Percentiles rank a stretch among this genome's conserved stretches.
Conservation (phyloP, 2,888 invertebrate species). For the Lepas anatifera region DNA sequence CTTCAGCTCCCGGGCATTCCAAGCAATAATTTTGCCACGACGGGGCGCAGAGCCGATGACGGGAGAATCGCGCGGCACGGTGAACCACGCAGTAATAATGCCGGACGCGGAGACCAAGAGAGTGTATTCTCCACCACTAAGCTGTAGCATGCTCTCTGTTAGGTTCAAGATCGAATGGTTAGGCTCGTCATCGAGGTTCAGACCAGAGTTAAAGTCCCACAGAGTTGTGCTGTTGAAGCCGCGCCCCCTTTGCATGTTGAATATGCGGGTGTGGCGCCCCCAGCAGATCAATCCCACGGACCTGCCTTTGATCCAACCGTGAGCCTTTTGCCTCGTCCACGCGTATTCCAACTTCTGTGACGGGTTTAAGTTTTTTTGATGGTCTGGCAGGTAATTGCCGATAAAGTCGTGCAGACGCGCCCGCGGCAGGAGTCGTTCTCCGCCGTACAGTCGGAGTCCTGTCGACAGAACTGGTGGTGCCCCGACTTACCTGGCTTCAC, state of each 20-base stretch:
- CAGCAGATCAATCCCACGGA: background rate
- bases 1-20: too few species aligned
- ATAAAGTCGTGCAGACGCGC: background rate
- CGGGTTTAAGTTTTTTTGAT: background rate
- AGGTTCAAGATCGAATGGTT: background rate
- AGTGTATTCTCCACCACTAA: too few species aligned
- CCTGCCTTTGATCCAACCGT: background rate
- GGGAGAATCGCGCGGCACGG: too few species aligned
- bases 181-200: background rate
- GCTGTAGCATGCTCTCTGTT: too few species aligned
- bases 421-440: background rate
- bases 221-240: background rate
- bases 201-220: background rate
- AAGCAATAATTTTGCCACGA: too few species aligned
- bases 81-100: too few species aligned
- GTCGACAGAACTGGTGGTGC: background rate
- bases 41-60: too few species aligned
- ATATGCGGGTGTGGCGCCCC: background rate
- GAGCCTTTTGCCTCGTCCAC: background rate
- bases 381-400: background rate
- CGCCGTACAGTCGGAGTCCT: background rate
- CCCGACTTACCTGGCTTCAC: background rate
- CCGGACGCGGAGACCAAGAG: too few species aligned
- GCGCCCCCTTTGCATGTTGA: background rate
- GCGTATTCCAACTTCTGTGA: background rate